Evolutionary conservation across 1,140 invertebrate genomes (phyloP).

Genomic region (Eriosoma lanigerum): DNA sequence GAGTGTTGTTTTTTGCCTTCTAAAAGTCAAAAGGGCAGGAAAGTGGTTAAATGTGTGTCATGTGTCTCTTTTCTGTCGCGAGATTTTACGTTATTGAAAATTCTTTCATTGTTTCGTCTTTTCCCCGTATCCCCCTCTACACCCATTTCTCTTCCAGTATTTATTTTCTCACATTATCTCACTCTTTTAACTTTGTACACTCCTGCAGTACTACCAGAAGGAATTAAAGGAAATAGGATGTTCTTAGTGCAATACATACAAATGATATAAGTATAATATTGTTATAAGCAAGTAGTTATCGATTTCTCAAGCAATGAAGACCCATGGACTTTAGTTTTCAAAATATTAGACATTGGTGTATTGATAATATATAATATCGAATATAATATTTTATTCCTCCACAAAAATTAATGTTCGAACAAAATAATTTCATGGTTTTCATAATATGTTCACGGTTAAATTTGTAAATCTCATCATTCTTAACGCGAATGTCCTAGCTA

Average conservation of each 20-base stretch:
- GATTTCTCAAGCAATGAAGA: not conserved
- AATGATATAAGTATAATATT: conserved; percentile 26
- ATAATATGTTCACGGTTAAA: too few relatives aligned
- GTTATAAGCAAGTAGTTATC: conserved; percentile 13
- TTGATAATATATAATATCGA: too few relatives aligned
- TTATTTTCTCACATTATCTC: not conserved
- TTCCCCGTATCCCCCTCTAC: not conserved
- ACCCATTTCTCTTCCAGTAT: not conserved
- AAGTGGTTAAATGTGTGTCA: conserved; percentile 49
- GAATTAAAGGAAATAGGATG: not conserved
- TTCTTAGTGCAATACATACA: not conserved
- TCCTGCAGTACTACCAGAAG: not conserved
- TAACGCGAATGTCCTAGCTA: too few relatives aligned
- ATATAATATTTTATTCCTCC: too few relatives aligned
- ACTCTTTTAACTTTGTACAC: not conserved
- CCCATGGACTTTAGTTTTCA: not conserved
- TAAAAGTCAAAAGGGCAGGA: conserved; percentile 33
- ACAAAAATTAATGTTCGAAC: too few relatives aligned
- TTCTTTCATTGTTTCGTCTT: conserved; percentile 43
- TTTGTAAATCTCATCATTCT: too few relatives aligned
- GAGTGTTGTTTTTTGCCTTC: conserved; percentile 37
- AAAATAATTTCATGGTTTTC: too few relatives aligned
- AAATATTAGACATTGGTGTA: too few relatives aligned
- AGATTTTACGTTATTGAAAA: conserved; percentile 49
- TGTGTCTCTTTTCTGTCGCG: conserved; percentile 49